Percentiles rank a stretch among this genome's conserved stretches.
Conservation (phyloP, 2,113 vertebrate species). For the Tiliqua scincoides region DNA sequence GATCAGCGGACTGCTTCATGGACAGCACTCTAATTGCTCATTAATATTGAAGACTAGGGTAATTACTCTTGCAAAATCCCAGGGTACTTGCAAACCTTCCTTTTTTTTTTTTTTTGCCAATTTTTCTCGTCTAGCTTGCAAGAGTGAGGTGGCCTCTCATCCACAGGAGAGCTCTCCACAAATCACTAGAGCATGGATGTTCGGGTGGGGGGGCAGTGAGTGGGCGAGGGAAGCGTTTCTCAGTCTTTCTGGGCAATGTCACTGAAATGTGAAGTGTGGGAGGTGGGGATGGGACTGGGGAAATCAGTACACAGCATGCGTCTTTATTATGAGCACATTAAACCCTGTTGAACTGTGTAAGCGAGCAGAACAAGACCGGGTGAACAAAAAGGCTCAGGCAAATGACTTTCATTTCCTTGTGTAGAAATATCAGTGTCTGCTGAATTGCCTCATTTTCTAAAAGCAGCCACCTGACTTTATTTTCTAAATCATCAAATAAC, state of each 20-base stretch:
- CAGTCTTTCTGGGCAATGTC: neutral
- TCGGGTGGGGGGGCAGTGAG: neutral
- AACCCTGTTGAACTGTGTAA: slow-evolving; percentile 51
- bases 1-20: neutral
- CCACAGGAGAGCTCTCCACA: neutral
- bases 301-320: neutral
- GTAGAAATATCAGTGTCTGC: slow-evolving; percentile 39
- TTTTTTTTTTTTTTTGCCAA: neutral
- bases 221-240: neutral
- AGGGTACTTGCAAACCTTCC: neutral
- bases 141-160: neutral
- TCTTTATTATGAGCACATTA: slow-evolving; percentile 46
- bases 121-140: neutral
- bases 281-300: neutral
- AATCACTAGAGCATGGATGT: accelerated
- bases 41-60: slow-evolving; percentile 1
- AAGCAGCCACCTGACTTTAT: slow-evolving; percentile 41
- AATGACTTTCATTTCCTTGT: slow-evolving; percentile 35
- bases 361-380: slow-evolving; percentile 53
- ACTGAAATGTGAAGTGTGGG: neutral
- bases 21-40: neutral
- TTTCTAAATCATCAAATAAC: neutral
- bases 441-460: slow-evolving; percentile 42
- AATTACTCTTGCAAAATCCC: neutral
- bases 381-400: slow-evolving; percentile 44